Evolutionary conservation across 30 jellyfish, hydroid and myxozoan genomes (phyloP), one percentile per base, ranked within the genome.

Genomic region (Hydractinia echinata): DNA sequence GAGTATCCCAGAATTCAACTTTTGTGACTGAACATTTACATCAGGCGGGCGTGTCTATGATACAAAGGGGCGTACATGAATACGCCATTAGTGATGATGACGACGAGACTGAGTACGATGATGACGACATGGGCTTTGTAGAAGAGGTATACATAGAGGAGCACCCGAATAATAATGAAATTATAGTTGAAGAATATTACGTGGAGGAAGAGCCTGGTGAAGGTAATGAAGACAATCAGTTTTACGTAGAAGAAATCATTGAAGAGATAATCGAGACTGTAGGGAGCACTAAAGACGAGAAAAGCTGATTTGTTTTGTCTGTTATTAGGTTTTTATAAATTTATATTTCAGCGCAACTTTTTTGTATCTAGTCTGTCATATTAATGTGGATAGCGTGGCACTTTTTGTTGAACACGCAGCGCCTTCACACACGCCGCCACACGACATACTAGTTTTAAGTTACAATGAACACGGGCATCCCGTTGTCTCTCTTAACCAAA

Each of bases 151-250:
- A 55, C 61, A 78, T 58, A 39, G 70, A 78, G n/a, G 81, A 55
- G 18, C 39, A n/a, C 14, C 79, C 68, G 15, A 52, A 19, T 56
- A 79, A 76, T 77, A 89, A 68, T 66, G 78, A 21, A 13, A 18
- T 21, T 10, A 77, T 76, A 61, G 91, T 81, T 71, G 95, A 85
- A 61, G 76, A 85, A 58, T 74, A 62, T n/a, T 81, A 85, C 76
- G 56, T 11, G 55, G 94, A 79, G 2, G 11, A 54, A 6, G 94
- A 54, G 58, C 48, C 51, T 7, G 81, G 39, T 14, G 88, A 7
- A 15, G 39, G 18, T 13, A 50, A 15, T 30, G 10, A 7, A 20
- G 61, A 6, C 13, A 7, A 55, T 71, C 61, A 14, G 13, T 30
- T 78, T 54, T 64, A 64, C 16, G 86, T 78, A 8, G 86, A 78